These are phyloP conservation scores for Bombycilla garrulus DNA, from an alignment of 2,113 vertebrate species.

Conservation along the genomic window DNA sequence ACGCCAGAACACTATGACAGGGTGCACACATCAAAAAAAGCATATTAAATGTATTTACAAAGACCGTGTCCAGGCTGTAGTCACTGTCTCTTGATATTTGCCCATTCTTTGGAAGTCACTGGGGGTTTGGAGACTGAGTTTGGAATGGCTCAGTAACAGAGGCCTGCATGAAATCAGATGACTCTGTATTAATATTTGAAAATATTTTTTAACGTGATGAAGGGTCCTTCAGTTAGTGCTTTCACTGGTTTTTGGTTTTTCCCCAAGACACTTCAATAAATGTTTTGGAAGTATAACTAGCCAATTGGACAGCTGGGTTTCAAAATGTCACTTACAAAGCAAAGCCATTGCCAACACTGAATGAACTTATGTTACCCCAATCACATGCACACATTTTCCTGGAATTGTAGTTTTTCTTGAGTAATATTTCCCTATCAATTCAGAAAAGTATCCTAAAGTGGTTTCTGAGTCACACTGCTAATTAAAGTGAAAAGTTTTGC, in stretches of 20 bases:
- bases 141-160: neutral
- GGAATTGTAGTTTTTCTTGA: slow-evolving; percentile 59
- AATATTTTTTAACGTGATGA: neutral
- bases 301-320: slow-evolving; percentile 10
- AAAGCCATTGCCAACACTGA: slow-evolving; percentile 26
- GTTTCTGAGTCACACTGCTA: slow-evolving; percentile 33
- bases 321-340: slow-evolving; percentile 46
- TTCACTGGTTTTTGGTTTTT: slow-evolving; percentile 9
- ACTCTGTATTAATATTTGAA: neutral
- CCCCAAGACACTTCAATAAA: slow-evolving; percentile 20
- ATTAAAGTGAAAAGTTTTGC: slow-evolving; percentile 22
- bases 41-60: neutral
- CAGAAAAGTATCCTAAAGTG: neutral
- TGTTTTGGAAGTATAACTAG: slow-evolving; percentile 8
- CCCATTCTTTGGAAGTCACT: neutral
- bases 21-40: neutral
- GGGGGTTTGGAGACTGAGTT: neutral
- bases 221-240: neutral
- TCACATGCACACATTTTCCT: slow-evolving; percentile 45
- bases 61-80: neutral
- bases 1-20: neutral
- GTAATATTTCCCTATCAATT: slow-evolving; percentile 33
- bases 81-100: neutral
- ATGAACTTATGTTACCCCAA: slow-evolving; percentile 50
- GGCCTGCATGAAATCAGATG: neutral